These are phyloP conservation scores for Catocala fraxini DNA, from an alignment of 2,888 invertebrate species.

Conservation along the genomic window DNA sequence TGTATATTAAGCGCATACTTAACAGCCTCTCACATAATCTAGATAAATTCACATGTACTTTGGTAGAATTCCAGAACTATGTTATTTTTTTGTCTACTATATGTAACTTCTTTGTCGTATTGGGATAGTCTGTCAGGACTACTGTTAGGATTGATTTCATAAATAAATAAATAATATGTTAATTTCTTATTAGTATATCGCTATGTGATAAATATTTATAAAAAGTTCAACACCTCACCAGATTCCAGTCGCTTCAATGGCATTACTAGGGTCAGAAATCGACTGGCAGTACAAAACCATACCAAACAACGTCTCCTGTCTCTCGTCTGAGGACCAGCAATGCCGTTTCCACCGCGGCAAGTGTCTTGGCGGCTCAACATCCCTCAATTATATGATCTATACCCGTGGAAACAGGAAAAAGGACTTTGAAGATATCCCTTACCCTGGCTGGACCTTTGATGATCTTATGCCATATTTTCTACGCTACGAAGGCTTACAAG, in stretches of 20 bases:
- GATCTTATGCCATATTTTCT: slow-evolving; percentile 71
- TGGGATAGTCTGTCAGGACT: too few species aligned
- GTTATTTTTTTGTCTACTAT: too few species aligned
- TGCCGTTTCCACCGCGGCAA: slow-evolving; percentile 71
- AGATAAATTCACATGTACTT: too few species aligned
- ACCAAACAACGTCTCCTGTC: slow-evolving; percentile 70
- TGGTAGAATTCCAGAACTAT: too few species aligned
- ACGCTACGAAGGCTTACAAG: slow-evolving; percentile 66
- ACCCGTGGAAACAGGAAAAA: slow-evolving; percentile 62
- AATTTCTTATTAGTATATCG: too few species aligned
- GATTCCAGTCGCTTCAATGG: slow-evolving; percentile 60
- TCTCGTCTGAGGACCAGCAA: slow-evolving; percentile 51
- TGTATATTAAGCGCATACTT: too few species aligned
- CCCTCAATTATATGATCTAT: slow-evolving; percentile 75
- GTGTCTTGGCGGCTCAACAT: slow-evolving; percentile 74
- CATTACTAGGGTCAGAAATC: slow-evolving; percentile 55
- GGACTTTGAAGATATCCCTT: slow-evolving; percentile 62
- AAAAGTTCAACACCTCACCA: slow-evolving; percentile 28
- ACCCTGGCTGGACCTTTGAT: slow-evolving; percentile 69
- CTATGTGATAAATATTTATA: too few species aligned
- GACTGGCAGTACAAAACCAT: slow-evolving; percentile 69
- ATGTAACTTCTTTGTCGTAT: too few species aligned
- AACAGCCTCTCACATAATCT: too few species aligned
- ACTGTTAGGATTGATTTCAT: too few species aligned
- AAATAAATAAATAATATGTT: too few species aligned